These are phyloP conservation scores for Zaprionus gabonicus DNA, from an alignment of 1,140 invertebrate species.

Conservation along the genomic window DNA sequence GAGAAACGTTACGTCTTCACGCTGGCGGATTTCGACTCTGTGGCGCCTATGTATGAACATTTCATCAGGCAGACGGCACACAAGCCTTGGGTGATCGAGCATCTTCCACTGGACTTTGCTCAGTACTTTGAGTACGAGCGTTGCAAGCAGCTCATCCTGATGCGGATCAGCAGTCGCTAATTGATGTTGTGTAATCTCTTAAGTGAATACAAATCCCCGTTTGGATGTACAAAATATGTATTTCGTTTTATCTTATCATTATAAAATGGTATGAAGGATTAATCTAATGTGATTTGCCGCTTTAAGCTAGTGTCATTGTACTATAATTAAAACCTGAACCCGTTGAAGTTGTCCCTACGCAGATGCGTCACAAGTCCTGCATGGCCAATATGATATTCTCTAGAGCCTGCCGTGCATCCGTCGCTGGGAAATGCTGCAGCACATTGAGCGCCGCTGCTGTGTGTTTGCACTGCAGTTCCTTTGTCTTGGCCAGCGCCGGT, in stretches of 20 bases:
- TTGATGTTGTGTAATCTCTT: not conserved
- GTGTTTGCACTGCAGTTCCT: conserved; percentile 91
- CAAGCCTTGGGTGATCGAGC: conserved; percentile 86
- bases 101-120: conserved; percentile 90
- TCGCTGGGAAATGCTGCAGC: conserved; percentile 89
- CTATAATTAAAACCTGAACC: conserved; percentile 64
- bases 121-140: conserved; percentile 93
- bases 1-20: conserved; percentile 96
- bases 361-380: conserved; percentile 86
- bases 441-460: conserved; percentile 90
- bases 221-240: not conserved
- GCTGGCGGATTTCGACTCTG: conserved; percentile 90
- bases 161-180: conserved; percentile 86
- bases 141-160: conserved; percentile 90
- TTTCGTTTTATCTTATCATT: conserved; percentile 6
- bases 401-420: conserved; percentile 90
- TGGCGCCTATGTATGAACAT: conserved; percentile 93
- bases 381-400: conserved; percentile 92
- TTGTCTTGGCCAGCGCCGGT: conserved; percentile 90
- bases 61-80: conserved; percentile 86
- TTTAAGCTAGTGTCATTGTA: conserved; percentile 57
- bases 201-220: not conserved
- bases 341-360: conserved; percentile 1
- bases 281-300: conserved; percentile 24
- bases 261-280: conserved; percentile 8